phyloP scores from a whole-genome alignment of 2,888 invertebrate genomes.

The Syrphus vitripennis region DNA sequence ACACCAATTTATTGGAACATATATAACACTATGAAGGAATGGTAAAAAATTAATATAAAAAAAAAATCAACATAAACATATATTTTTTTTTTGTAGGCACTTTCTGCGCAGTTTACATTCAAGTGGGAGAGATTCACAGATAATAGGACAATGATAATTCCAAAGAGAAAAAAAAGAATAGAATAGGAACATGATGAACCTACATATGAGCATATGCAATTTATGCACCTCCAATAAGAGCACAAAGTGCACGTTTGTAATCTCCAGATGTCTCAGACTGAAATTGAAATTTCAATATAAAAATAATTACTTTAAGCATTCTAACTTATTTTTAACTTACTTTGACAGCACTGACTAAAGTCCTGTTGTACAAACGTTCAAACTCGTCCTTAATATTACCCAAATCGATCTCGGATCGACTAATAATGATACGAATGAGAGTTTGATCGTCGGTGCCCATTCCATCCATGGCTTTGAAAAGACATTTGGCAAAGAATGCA shows the following conservation, averaged over 20 bases:
- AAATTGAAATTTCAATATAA: slow-evolving; percentile 64
- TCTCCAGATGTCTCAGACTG: slow-evolving; percentile 84
- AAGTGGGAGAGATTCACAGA: slow-evolving; percentile 20
- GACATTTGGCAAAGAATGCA: slow-evolving; percentile 86
- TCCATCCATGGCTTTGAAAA: slow-evolving; percentile 86
- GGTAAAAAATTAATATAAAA: background rate
- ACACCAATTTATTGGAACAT: background rate
- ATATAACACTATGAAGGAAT: slow-evolving; percentile 8
- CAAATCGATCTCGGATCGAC: slow-evolving; percentile 87
- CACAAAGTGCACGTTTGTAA: slow-evolving; percentile 82
- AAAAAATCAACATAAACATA: background rate
- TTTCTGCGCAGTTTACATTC: slow-evolving; percentile 18
- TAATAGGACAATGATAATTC: background rate
- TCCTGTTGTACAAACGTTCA: slow-evolving; percentile 87
- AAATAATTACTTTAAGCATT: background rate
- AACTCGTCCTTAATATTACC: slow-evolving; percentile 87
- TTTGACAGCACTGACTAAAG: slow-evolving; percentile 85
- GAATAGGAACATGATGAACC: no score
- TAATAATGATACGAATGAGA: slow-evolving; percentile 87
- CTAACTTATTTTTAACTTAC: slow-evolving; percentile 78
- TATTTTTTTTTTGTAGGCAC: background rate
- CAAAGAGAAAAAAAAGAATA: background rate
- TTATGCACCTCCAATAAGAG: slow-evolving; percentile 79
- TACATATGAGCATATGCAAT: no score
- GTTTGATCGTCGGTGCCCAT: slow-evolving; percentile 88